Base-by-base conservation (phyloP, 2,113 vertebrate species). In the Ophiodon elongatus region DNA sequence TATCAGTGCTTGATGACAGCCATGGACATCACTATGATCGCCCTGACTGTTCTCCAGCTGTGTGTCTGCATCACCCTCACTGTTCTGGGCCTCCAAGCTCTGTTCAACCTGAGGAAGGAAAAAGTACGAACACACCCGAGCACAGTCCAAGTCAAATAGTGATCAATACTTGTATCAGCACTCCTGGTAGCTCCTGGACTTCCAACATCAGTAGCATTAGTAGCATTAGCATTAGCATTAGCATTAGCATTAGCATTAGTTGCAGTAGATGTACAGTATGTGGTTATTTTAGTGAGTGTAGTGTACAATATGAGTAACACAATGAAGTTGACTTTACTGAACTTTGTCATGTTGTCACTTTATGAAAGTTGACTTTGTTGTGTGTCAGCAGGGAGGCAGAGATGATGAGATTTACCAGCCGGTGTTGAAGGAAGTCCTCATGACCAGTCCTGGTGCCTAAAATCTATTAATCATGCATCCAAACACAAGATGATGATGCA, bases 1-100 rank as follows among this genome's bases (percentile, higher is more conserved):
- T 43, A 1, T 5, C 80, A 95, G 95, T 23, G 73, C 4, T 2
- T 93, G n/a, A 0, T 74, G 31, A 39, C 37, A n/a, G 60, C 41
- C 14, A 41, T 94, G 63, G 85, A 93, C 50, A 6, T 88, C 11
- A 33, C 85, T 1, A 41, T 93, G 84, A 89, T 94, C 21, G 19
- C 88, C n/a, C 56, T 94, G 50, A 39, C 72, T 21, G 71, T 76
- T 27, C 73, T 95, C 21, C 92, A 91, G 70, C 47, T 95, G 41
- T 86, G 87, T 8, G 79, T 93, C 72, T 63, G 74, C 62, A 66
- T 94, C 43, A 86, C 68, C 29, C 33, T 89, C 0, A 52, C 56
- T 25, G 83, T 85, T 79, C 27, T 95, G 71, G 85, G 73, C 66
- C 1, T 90, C 1, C 91, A 69, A 35, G 86, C 23, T 67, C 63